Evolutionary conservation across 2,113 vertebrate genomes (phyloP), one percentile per base, ranked within the genome.

Genomic region (Takifugu flavidus): DNA sequence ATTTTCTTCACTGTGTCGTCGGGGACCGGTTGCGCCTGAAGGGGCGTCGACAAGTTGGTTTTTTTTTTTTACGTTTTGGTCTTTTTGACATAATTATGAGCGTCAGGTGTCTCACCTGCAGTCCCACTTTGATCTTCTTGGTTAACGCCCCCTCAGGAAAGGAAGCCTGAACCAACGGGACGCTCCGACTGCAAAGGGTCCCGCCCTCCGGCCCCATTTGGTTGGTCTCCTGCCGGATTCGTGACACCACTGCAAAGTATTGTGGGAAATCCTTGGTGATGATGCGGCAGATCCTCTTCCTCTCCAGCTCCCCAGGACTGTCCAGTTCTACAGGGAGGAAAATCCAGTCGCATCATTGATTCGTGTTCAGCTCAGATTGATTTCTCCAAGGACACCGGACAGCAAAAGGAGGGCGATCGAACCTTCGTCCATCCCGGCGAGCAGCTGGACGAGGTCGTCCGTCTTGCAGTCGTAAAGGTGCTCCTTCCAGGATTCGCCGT

Each of bases 371-470:
- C 20, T 20, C 20, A 20, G 20, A 20, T 20, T 20, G 20, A 20
- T 20, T 20, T 20, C 20, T 20, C 20, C 20, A 20, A 20, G 20
- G 20, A 20, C 20, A 20, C 34, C 34, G 34, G 34, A 39, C 34
- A 7, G 13, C 2, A 28, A 27, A 15, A 25, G 1, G 0, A 4
- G 3, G 1, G 0, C 6, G 3, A 1, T 44, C 49, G 82, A 86
- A 98, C 97, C 97, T 96, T 99, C 97, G 25, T 99, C 96, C 97
- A 99, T 99, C 81, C 97, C 96, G n/a, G 94, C 95, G 28, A 99
- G 94, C 42, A 99, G 89, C 73, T 95, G 93, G 0, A 86, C 91
- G 70, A 99, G 90, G 67, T 96, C 94, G 58, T 98, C 94, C 0
- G 76, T 83, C 82, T 93, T 95, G 84, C 89, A 95, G 91, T 99